phyloP scores from a whole-genome alignment of 2,797 vertebrate species.

The Coendou prehensilis region DNA sequence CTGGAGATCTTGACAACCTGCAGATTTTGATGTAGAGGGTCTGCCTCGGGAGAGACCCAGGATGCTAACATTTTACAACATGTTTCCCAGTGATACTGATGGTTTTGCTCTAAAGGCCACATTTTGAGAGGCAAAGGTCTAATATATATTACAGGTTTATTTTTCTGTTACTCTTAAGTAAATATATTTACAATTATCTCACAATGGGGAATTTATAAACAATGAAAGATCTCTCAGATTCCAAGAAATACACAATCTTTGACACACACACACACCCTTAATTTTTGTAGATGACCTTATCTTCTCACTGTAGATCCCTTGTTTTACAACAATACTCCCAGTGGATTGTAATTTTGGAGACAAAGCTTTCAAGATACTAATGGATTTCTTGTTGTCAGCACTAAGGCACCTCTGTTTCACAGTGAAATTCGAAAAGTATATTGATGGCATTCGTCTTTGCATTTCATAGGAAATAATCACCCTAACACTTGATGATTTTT shows the following conservation, averaged over 20 bases:
- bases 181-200: slow-evolving; percentile 63
- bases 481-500: slow-evolving; percentile 83
- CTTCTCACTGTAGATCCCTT: slow-evolving; percentile 72
- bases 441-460: slow-evolving; percentile 87
- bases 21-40: background rate
- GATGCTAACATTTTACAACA: background rate
- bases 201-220: slow-evolving; percentile 3
- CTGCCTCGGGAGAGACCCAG: background rate
- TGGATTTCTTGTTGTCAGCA: slow-evolving; percentile 84
- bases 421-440: slow-evolving; percentile 83
- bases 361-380: slow-evolving; percentile 85
- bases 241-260: slow-evolving; percentile 33
- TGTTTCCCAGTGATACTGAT: background rate
- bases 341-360: slow-evolving; percentile 77
- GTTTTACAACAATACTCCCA: slow-evolving; percentile 72
- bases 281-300: slow-evolving; percentile 66
- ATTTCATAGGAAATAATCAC: slow-evolving; percentile 88
- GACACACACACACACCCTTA: slow-evolving; percentile 39
- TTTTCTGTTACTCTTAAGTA: slow-evolving; percentile 48
- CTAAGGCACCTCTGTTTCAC: slow-evolving; percentile 83
- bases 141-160: background rate
- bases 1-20: background rate
- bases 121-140: background rate
- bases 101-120: background rate
- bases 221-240: slow-evolving; percentile 47